These are phyloP conservation scores for Phymastichus coffea DNA, from an alignment of 1,140 invertebrate genomes.

Conservation along the genomic window DNA sequence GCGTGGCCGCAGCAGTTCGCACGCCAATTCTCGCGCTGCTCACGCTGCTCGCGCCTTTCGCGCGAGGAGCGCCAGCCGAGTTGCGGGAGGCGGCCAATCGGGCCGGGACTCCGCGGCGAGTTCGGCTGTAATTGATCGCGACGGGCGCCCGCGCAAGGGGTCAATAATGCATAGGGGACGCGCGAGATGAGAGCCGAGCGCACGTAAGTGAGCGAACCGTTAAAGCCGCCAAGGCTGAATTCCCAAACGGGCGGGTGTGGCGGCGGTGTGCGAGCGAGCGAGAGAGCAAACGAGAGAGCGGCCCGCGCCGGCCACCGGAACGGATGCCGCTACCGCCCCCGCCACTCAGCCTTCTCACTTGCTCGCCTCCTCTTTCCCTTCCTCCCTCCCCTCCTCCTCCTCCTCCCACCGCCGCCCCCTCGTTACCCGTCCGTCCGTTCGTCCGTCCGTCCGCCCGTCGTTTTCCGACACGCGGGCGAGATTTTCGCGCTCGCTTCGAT, in stretches of 20 bases:
- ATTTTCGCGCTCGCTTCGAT: constrained; percentile 23
- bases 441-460: not conserved
- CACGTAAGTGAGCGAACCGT: constrained; percentile 7
- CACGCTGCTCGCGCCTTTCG: no score
- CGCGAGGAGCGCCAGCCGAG: no score
- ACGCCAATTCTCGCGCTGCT: no score
- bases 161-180: not conserved
- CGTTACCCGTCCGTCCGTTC: not conserved
- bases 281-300: constrained; percentile 26
- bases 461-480: constrained; percentile 18
- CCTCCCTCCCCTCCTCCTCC: not conserved
- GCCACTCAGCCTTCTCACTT: no score
- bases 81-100: no score
- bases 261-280: constrained; percentile 30
- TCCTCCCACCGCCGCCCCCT: constrained; percentile 24
- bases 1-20: no score
- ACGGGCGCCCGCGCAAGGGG: no score
- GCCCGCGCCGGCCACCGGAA: constrained; percentile 52
- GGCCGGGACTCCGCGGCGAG: no score
- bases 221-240: constrained; percentile 52
- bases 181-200: not conserved
- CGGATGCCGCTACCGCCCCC: constrained; percentile 34
- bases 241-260: constrained; percentile 59
- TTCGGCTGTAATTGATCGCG: no score
- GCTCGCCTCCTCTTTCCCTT: not conserved